Conservation (phyloP, 2,888 invertebrate species). For the Seira musarum region DNA sequence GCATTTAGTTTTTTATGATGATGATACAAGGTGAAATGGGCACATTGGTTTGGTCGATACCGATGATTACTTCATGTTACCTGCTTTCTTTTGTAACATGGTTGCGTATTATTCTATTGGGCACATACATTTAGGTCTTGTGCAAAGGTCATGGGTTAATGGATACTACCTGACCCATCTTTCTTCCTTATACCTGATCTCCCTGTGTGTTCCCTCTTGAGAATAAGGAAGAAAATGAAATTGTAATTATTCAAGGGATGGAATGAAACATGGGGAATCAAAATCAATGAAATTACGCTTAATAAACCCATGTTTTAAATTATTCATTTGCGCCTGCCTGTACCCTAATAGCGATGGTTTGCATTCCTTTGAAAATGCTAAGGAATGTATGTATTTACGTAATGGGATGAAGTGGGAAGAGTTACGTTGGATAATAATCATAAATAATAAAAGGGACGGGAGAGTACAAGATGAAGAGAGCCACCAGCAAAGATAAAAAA, state of each 20-base stretch:
- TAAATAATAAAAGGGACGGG: conserved; percentile 33
- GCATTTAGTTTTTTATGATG: conserved; percentile 3
- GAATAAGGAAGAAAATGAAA: conserved; percentile 7
- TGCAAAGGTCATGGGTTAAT: conserved; percentile 49
- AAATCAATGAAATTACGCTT: conserved; percentile 22
- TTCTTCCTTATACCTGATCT: conserved; percentile 11
- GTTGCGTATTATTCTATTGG: neutral
- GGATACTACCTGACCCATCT: conserved; percentile 44
- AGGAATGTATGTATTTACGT: too few relatives aligned
- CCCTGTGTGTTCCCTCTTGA: conserved; percentile 40
- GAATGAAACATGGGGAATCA: conserved; percentile 20
- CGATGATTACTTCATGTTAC: conserved; percentile 18
- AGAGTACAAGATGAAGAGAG: neutral
- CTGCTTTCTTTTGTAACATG: conserved; percentile 42
- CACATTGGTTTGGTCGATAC: too few relatives aligned
- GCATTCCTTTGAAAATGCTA: too few relatives aligned
- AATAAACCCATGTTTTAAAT: too few relatives aligned
- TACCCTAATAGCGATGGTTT: too few relatives aligned
- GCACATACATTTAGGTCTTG: conserved; percentile 16
- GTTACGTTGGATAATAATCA: conserved; percentile 42
- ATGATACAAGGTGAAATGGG: neutral
- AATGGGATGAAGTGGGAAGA: too few relatives aligned
- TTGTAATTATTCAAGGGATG: conserved; percentile 23
- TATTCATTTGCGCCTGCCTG: too few relatives aligned
- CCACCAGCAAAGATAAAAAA: conserved; percentile 8